Evolutionary conservation across 2,797 vertebrate species (phyloP), one percentile per base, ranked within the genome.

Genomic region (Cichlasoma orientale): DNA sequence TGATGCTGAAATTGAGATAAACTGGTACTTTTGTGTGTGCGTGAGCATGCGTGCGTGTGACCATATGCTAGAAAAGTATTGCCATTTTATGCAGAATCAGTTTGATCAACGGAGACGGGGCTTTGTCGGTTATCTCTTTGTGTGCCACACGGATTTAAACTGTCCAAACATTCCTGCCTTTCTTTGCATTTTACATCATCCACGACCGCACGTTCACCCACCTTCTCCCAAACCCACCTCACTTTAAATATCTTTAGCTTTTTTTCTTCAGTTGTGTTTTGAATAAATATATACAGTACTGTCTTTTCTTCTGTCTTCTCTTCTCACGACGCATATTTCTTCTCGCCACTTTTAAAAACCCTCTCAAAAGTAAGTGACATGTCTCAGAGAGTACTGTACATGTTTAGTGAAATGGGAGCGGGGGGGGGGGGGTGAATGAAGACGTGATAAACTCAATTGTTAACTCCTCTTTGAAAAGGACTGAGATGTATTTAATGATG

Each of bases 401-500:
- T 92, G 88, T 93, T 89, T 83, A 91, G 83, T 87, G 77, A 91
- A 85, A 72, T 47, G 70, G 85, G 72, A 74, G 56, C 25, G 3
- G 9, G 36, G 33, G 9, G 1, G 1, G 31, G 31, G 31, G 21
- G 52, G 38, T 66, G 83, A 50, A 70, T 57, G 72, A 82, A 84
- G 75, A 66, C 77, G 78, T 88, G 87, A 90, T 79, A 89, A 88
- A 90, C 92, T 84, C 92, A 93, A 92, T 86, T 92, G 90, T 93
- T 92, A 82, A 80, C 86, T 93, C 86, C 86, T 91, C 89, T 94
- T 88, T 91, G 90, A 92, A 84, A 93, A 92, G 80, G 79, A 89
- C 90, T 88, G 79, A 95, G 90, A 92, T 95, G 94, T 93, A 94
- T 96, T 96, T 91, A 86, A 90, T 93, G 92, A 90, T 93, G 90